phyloP scores from a whole-genome alignment of 2,797 vertebrate species.

The Rhynchotus rufescens region DNA sequence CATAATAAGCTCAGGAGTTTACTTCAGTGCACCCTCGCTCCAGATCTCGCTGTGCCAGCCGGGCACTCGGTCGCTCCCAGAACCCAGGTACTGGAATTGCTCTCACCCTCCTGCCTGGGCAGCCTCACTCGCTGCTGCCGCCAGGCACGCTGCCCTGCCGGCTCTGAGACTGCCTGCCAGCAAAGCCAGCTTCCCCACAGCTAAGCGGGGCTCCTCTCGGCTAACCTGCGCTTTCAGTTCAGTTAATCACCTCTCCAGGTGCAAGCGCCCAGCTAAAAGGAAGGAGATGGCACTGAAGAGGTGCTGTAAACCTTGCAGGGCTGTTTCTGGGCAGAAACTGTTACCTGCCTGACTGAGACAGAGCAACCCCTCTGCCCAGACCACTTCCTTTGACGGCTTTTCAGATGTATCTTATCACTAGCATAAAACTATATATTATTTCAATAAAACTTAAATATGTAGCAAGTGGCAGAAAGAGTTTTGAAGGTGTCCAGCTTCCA shows the following conservation, averaged over 20 bases:
- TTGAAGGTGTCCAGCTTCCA: not conserved
- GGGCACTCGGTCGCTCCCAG: not conserved
- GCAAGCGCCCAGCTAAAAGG: not conserved
- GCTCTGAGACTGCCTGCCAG: not conserved
- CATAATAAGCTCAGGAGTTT: not conserved
- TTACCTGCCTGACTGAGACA: not conserved
- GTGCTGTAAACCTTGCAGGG: not conserved
- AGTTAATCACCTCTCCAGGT: not conserved
- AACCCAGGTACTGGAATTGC: not conserved
- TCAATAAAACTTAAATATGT: not conserved
- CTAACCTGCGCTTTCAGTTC: not conserved
- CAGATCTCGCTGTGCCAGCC: not conserved
- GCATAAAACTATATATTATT: not conserved
- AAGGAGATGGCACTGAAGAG: not conserved
- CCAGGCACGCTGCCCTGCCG: not conserved
- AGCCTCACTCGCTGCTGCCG: not conserved
- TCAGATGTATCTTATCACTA: not conserved
- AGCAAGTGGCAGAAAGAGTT: not conserved
- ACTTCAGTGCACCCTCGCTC: not conserved
- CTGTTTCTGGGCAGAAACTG: not conserved
- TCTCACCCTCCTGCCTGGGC: not conserved
- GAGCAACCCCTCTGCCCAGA: not conserved
- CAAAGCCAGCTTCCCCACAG: slow-evolving; percentile 5
- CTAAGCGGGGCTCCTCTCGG: not conserved
- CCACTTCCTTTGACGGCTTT: not conserved